Base-by-base conservation (phyloP, 1,140 invertebrate genomes). In the Mamestra configurata region DNA sequence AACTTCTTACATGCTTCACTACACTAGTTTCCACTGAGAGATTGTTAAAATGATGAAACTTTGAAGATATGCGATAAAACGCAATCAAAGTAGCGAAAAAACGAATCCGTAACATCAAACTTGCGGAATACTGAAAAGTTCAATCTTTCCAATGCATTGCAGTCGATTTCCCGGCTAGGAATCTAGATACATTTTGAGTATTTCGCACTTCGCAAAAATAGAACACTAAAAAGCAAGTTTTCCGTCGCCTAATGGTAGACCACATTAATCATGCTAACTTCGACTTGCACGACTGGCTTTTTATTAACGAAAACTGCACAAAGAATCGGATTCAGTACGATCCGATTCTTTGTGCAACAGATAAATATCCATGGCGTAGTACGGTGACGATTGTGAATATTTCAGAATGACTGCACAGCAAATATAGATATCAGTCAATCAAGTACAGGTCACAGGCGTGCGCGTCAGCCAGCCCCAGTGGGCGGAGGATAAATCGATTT, bases 351-450 rank as follows among this genome's bases (percentile, higher is more conserved):
- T 13, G 4, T 24, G 37, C 10, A 43, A 68, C n/a, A 61, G 31
- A 70, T 49, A 49, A 46, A 49, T 68, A 68, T 49, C 49, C 66
- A 70, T 46, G 22, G 10, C 11, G 27, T 49, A 5, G 40, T n/a
- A 70, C 20, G 40, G 11, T 49, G 37, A 70, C 49, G n/a, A 4
- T 5, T 46, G 37, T 68, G 20, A 46, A 46, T 49, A 27, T 70
- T 70, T 24, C 37, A 70, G 20, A 49, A 24, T 70, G 37, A 27
- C 22, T 70, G 66, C 22, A 70, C 22, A 27, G 40, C 22, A 70
- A 70, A 49, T 70, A 49, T 57, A 57, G 53, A 46, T 27, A 70
- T n/a, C 66, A 49, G 40, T 70, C 66, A 49, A 70, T 70, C 66
- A 70, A 24, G 40, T 40, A 22, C 40, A 27, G 40, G 40, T 43